These are phyloP conservation scores for Nipponia nippon DNA, from an alignment of 2,113 vertebrate genomes.

Conservation along the genomic window DNA sequence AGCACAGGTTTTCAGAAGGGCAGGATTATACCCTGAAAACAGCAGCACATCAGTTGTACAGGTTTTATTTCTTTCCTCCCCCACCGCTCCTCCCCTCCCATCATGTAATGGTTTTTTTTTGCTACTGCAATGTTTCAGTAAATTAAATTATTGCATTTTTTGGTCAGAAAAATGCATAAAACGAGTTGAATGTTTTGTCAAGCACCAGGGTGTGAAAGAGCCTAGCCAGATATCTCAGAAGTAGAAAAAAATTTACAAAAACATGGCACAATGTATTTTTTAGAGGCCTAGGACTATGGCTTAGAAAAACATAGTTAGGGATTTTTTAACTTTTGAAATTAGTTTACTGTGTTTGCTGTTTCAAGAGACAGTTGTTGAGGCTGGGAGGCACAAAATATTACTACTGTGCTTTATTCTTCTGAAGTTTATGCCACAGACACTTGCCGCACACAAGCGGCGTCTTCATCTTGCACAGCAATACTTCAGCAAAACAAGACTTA, in stretches of 20 bases:
- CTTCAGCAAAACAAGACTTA: not conserved
- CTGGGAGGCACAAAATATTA: not conserved
- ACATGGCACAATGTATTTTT: not conserved
- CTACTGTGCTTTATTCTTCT: not conserved
- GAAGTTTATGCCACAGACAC: not conserved
- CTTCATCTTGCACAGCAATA: not conserved
- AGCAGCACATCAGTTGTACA: not conserved
- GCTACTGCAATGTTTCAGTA: not conserved
- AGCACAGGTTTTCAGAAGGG: not conserved
- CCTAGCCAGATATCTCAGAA: not conserved
- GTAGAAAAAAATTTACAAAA: not conserved
- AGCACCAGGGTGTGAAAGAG: not conserved
- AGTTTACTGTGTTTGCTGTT: not conserved
- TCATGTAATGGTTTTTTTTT: not conserved
- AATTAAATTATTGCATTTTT: not conserved
- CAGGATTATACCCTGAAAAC: not conserved
- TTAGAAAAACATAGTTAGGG: not conserved
- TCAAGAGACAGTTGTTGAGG: not conserved
- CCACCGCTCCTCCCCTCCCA: not conserved
- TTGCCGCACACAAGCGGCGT: not conserved
- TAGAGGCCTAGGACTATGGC: not conserved
- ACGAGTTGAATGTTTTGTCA: not conserved
- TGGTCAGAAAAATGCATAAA: not conserved
- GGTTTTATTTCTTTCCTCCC: not conserved
- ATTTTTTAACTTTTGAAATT: not conserved